Percentiles rank a stretch among this genome's conserved stretches.
phyloP scores from a whole-genome alignment of 2,888 invertebrate species.

The Agriopis aurantiaria region DNA sequence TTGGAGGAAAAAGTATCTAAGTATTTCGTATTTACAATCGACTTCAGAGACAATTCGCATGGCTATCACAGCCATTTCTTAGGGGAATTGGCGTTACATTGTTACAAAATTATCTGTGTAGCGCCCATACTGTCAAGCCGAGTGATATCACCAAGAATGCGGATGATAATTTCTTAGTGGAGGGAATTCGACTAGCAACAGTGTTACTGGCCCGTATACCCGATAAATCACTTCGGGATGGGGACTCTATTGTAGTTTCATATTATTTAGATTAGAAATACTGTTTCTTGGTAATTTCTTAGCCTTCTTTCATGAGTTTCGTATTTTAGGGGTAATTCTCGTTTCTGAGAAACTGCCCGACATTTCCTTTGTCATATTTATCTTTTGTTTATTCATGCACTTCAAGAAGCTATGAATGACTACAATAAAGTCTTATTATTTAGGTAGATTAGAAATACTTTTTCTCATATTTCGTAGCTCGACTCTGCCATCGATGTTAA shows the following conservation, averaged over 20 bases:
- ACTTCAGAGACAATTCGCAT: neutral
- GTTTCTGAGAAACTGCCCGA: neutral
- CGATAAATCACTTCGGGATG: constrained; percentile 21
- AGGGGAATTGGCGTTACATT: neutral
- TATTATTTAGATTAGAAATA: constrained; percentile 30
- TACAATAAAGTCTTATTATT: neutral
- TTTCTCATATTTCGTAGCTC: no score
- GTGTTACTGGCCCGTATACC: constrained; percentile 21
- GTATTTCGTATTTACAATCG: no score
- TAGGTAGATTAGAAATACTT: no score
- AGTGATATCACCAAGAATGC: constrained; percentile 34
- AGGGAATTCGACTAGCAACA: constrained; percentile 35
- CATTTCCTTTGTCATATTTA: neutral
- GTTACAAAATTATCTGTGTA: constrained; percentile 30
- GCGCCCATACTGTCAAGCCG: constrained; percentile 26
- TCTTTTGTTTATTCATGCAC: neutral
- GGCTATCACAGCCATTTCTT: neutral
- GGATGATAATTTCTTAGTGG: constrained; percentile 34
- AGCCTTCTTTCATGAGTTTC: constrained; percentile 9
- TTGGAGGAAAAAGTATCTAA: no score
- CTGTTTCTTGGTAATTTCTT: constrained; percentile 14
- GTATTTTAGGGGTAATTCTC: constrained; percentile 6
- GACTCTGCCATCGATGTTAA: no score
- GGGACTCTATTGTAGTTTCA: constrained; percentile 21
- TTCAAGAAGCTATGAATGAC: neutral